Conservation (phyloP, 2,888 invertebrate genomes). For the Philonicus albiceps region DNA sequence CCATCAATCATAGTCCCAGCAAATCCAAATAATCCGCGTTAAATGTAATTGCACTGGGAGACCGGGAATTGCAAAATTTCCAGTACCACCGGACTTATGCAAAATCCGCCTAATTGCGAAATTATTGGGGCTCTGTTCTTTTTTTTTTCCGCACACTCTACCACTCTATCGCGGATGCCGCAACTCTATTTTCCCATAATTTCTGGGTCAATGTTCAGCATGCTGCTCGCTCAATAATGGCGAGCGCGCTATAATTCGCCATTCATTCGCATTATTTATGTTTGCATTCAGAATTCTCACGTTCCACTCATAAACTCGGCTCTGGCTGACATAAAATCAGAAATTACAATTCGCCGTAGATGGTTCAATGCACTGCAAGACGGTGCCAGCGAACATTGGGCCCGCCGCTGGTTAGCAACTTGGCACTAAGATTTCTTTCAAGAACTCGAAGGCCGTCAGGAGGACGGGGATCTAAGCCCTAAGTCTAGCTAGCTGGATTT, state of each 20-base stretch:
- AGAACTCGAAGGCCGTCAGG: background rate
- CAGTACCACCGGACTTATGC: background rate
- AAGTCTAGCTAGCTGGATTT: background rate
- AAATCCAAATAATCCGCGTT: background rate
- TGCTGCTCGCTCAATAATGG: background rate
- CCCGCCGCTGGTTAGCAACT: background rate
- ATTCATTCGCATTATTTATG: slow-evolving; percentile 19
- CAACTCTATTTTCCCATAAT: slow-evolving; percentile 18
- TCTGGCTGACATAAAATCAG: background rate
- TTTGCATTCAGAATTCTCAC: slow-evolving; percentile 28
- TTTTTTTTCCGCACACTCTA: background rate
- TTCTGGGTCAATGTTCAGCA: slow-evolving; percentile 24
- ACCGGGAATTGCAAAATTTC: background rate
- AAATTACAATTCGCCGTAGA: background rate
- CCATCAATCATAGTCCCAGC: background rate
- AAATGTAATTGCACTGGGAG: background rate
- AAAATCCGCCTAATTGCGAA: background rate
- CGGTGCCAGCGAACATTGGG: background rate
- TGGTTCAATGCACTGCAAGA: slow-evolving; percentile 11
- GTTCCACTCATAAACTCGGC: slow-evolving; percentile 10
- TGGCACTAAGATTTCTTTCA: background rate
- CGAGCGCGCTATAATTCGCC: background rate
- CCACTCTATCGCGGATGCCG: background rate
- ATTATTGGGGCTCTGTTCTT: background rate
- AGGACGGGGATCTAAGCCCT: background rate